Evolutionary conservation across 2,797 vertebrate genomes (phyloP).

Genomic region (Cyprinodon diabolis): DNA sequence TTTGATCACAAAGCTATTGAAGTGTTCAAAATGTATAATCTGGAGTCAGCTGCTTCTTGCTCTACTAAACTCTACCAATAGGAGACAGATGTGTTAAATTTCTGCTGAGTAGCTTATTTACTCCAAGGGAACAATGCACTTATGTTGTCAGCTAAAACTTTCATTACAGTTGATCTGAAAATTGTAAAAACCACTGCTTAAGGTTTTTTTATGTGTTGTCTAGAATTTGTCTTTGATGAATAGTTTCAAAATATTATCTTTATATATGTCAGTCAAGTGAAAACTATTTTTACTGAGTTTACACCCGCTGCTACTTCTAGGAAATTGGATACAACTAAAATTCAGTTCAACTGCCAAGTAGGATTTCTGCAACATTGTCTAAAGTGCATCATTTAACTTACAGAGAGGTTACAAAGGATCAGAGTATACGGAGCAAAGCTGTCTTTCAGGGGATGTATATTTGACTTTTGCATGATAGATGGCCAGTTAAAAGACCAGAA

Average conservation of each 20-base stretch:
- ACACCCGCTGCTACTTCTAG: neutral
- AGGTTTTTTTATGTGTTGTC: neutral
- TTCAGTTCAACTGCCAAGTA: neutral
- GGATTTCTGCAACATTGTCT: neutral
- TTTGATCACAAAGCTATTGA: neutral
- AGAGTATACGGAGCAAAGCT: neutral
- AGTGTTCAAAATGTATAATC: neutral
- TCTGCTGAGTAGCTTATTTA: neutral
- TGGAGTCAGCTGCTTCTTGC: slow-evolving; percentile 1
- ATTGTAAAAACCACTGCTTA: neutral
- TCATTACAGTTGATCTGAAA: neutral
- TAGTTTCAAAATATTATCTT: neutral
- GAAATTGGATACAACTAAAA: neutral
- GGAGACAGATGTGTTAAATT: neutral
- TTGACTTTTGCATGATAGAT: neutral
- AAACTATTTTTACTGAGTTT: neutral
- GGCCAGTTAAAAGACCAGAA: neutral
- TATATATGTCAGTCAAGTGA: neutral
- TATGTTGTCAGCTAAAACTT: neutral
- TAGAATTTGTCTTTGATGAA: neutral
- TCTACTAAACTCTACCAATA: neutral
- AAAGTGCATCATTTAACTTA: neutral
- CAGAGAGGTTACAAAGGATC: neutral
- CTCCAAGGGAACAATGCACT: neutral
- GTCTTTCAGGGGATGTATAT: neutral